Evolutionary conservation across 2,113 vertebrate genomes (phyloP).

Genomic region (Atrichornis clamosus): DNA sequence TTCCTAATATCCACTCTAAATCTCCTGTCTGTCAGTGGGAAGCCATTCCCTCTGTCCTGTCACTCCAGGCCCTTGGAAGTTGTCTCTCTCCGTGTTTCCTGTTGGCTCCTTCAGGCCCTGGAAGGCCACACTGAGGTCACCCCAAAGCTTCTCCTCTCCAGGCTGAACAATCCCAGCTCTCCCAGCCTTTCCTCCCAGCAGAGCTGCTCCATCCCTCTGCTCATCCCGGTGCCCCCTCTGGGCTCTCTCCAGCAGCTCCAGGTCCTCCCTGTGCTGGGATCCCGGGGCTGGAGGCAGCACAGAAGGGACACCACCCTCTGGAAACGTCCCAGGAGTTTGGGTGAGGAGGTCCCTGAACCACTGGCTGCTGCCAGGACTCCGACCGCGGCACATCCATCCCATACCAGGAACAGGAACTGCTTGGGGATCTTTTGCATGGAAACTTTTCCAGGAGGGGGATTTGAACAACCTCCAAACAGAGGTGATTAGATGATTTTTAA

Average conservation of each 20-base stretch:
- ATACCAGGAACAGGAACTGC: not conserved
- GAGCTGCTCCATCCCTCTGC: not conserved
- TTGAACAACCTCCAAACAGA: not conserved
- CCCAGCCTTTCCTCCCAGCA: not conserved
- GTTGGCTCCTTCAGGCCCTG: not conserved
- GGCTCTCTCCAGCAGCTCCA: not conserved
- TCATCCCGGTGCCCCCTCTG: not conserved
- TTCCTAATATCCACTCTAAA: not conserved
- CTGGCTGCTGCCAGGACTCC: not conserved
- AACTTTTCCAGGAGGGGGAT: not conserved
- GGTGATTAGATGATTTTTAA: not conserved
- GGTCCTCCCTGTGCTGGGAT: not conserved
- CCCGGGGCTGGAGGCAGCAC: not conserved
- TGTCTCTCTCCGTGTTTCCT: not conserved
- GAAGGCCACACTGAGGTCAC: rapidly evolving
- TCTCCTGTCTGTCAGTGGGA: not conserved
- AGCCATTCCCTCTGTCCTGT: not conserved
- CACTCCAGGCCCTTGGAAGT: not conserved
- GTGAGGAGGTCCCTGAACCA: not conserved
- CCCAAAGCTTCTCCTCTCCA: not conserved
- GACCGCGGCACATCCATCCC: not conserved
- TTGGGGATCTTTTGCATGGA: not conserved
- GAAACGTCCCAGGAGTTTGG: not conserved
- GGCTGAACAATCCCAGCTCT: not conserved
- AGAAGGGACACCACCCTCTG: not conserved